These are phyloP conservation scores for Chlorodrepanis virens DNA, from an alignment of 2,113 vertebrate genomes.

Conservation along the genomic window DNA sequence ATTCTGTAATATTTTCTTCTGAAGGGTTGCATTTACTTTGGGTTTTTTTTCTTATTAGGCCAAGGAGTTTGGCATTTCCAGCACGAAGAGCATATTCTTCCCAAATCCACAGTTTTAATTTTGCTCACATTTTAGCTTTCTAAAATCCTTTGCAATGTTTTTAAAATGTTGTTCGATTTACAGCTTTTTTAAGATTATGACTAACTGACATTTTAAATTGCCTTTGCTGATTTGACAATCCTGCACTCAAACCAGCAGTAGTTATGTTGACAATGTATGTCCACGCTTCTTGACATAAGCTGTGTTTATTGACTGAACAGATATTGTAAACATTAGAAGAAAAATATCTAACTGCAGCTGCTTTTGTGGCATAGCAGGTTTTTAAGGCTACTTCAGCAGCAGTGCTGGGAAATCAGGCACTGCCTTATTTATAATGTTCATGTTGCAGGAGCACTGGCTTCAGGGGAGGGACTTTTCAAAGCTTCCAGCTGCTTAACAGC, in stretches of 20 bases:
- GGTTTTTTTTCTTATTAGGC: not conserved
- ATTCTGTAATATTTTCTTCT: not conserved
- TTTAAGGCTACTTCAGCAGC: not conserved
- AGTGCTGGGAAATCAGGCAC: not conserved
- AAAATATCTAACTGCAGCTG: not conserved
- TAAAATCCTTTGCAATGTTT: not conserved
- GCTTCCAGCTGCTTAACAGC: not conserved
- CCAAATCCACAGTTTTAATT: not conserved
- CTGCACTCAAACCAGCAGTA: not conserved
- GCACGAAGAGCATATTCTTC: not conserved
- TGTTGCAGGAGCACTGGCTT: not conserved
- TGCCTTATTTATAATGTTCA: not conserved
- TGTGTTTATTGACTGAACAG: not conserved
- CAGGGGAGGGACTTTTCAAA: not conserved
- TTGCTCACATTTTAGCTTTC: not conserved
- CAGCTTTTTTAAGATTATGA: not conserved
- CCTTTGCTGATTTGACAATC: not conserved
- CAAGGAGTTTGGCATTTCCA: not conserved
- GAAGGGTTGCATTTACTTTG: not conserved
- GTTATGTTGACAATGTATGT: not conserved
- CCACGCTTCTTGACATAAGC: not conserved
- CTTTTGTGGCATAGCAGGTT: not conserved
- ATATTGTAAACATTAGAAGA: not conserved
- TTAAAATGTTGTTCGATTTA: not conserved
- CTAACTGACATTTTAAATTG: not conserved